Evolutionary conservation across 2,888 invertebrate genomes (phyloP).

Genomic region (Hirtodrosophila cameraria): DNA sequence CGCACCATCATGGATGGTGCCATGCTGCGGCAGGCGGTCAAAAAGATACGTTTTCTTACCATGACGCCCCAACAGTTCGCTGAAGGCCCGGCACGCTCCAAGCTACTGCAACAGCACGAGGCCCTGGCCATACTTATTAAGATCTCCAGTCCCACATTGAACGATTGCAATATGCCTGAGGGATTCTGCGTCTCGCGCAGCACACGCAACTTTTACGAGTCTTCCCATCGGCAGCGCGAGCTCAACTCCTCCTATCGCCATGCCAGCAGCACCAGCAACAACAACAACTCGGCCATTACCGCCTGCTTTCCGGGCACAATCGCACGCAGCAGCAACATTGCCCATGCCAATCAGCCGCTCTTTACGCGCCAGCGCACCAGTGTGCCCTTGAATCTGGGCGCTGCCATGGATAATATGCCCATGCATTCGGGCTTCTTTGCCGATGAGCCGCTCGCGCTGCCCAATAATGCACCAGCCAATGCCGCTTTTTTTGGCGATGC

Average conservation of each 20-base stretch:
- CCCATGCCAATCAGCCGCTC: constrained; percentile 22
- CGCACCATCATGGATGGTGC: constrained; percentile 78
- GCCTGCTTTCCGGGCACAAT: constrained; percentile 30
- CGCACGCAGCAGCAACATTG: constrained; percentile 58
- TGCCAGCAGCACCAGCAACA: constrained; percentile 35
- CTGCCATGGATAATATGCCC: constrained; percentile 24
- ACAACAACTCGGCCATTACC: background rate
- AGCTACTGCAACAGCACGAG: constrained; percentile 90
- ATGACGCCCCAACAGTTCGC: constrained; percentile 93
- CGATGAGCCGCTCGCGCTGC: constrained; percentile 81
- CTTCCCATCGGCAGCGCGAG: constrained; percentile 80
- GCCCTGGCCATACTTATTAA: constrained; percentile 93
- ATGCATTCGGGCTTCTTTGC: constrained; percentile 16
- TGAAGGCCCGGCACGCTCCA: constrained; percentile 91
- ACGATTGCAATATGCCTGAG: constrained; percentile 89
- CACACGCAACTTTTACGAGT: constrained; percentile 78
- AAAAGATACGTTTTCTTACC: constrained; percentile 92
- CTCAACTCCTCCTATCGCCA: constrained; percentile 70
- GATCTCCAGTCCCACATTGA: constrained; percentile 89
- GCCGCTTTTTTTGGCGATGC: constrained; percentile 33
- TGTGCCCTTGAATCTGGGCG: constrained; percentile 35
- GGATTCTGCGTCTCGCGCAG: constrained; percentile 87
- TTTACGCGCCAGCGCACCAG: constrained; percentile 78
- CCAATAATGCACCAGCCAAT: constrained; percentile 81
- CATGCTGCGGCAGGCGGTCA: constrained; percentile 87